Evolutionary conservation across 2,888 invertebrate genomes (phyloP).

Genomic region (Stenichneumon culpator): DNA sequence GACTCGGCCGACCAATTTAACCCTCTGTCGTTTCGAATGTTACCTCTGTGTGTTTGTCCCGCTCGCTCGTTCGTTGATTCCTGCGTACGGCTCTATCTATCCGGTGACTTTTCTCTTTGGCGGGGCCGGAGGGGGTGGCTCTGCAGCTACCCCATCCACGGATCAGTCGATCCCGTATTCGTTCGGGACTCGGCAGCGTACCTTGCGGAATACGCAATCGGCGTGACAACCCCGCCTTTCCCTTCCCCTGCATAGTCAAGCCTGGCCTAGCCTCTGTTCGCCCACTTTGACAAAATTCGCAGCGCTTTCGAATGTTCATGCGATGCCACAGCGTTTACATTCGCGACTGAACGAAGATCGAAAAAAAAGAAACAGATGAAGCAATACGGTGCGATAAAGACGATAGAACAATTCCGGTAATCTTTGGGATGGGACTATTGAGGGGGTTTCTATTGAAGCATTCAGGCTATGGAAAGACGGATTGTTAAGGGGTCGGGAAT

Average conservation of each 20-base stretch:
- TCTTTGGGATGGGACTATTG: too few relatives aligned
- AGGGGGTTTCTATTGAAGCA: too few relatives aligned
- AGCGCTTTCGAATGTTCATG: conserved; percentile 31
- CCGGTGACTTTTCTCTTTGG: conserved; percentile 49
- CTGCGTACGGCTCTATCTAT: conserved; percentile 28
- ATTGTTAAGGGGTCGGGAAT: neutral
- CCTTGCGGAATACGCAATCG: conserved; percentile 65
- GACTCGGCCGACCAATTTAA: conserved; percentile 61
- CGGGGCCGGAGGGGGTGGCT: conserved; percentile 20
- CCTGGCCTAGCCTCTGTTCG: conserved; percentile 22
- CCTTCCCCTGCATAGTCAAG: conserved; percentile 54
- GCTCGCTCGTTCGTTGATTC: conserved; percentile 40
- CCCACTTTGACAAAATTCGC: conserved; percentile 34
- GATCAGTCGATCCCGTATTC: conserved; percentile 62
- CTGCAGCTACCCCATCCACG: conserved; percentile 42
- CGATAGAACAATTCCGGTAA: neutral
- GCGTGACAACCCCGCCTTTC: conserved; percentile 37
- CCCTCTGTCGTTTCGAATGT: conserved; percentile 52
- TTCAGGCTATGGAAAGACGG: neutral
- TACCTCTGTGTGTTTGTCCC: conserved; percentile 52
- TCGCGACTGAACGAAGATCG: conserved; percentile 14
- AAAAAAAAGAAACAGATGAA: conserved; percentile 6
- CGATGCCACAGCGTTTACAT: neutral
- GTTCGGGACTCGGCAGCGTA: conserved; percentile 52
- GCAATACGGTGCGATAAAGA: neutral